Percentiles rank a stretch among this genome's conserved stretches.
phyloP scores from a whole-genome alignment of 2,888 invertebrate species.

The Chouioia cunea region DNA sequence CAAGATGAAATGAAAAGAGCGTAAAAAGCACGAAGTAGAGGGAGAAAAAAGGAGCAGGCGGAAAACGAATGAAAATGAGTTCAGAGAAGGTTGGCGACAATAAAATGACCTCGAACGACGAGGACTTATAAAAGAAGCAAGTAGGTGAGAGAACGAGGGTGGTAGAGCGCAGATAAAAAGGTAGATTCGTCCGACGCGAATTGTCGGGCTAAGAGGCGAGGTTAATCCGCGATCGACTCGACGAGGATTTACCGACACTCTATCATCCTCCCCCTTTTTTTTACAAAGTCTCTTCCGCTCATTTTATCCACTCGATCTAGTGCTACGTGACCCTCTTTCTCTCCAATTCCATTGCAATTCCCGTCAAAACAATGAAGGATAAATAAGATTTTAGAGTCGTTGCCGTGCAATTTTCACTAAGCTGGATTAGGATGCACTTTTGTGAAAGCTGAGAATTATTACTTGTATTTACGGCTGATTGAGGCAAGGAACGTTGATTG shows the following conservation, averaged over 20 bases:
- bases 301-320: conserved; percentile 44
- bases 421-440: not conserved
- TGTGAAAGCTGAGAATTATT: conserved; percentile 11
- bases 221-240: conserved; percentile 48
- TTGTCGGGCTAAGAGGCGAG: conserved; percentile 41
- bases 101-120: conserved; percentile 1
- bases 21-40: conserved; percentile 8
- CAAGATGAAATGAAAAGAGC: conserved; percentile 13
- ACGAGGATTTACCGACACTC: conserved; percentile 48
- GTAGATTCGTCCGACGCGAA: conserved; percentile 35
- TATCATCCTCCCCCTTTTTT: conserved; percentile 29
- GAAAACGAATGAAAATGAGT: conserved; percentile 31
- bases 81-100: not conserved
- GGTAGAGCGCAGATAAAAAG: conserved; percentile 27
- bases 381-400: conserved; percentile 37
- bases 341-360: conserved; percentile 32
- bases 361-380: conserved; percentile 42
- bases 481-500: conserved; percentile 46
- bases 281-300: conserved; percentile 17
- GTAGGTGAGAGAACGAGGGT: conserved; percentile 9
- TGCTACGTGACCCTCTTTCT: conserved; percentile 46
- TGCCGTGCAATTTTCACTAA: conserved; percentile 40
- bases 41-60: not conserved
- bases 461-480: conserved; percentile 17
- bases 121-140: not conserved